These are phyloP conservation scores for Valencia hispanica DNA, from an alignment of 2,797 vertebrate genomes.

Conservation along the genomic window DNA sequence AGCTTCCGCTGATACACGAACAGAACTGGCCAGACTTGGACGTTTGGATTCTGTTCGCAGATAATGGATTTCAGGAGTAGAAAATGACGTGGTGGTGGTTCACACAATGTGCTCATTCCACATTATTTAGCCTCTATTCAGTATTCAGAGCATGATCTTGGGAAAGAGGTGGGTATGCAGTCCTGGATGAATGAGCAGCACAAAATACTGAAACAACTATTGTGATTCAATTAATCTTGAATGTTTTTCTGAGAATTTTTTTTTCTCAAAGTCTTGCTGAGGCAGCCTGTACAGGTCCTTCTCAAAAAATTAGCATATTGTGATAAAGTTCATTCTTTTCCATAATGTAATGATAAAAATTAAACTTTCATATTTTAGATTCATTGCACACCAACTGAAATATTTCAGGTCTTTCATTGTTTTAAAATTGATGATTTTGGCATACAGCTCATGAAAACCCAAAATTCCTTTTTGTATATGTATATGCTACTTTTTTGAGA, in stretches of 20 bases:
- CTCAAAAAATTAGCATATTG: too few species aligned
- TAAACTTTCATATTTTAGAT: too few species aligned
- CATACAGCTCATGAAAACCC: too few species aligned
- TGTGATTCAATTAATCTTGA: slow-evolving; percentile 46
- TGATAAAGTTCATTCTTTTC: too few species aligned
- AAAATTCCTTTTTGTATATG: too few species aligned
- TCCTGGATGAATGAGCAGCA: slow-evolving; percentile 53
- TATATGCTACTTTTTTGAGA: too few species aligned
- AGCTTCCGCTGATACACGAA: slow-evolving; percentile 12
- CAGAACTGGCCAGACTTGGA: background rate
- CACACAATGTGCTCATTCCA: slow-evolving; percentile 59
- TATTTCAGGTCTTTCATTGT: too few species aligned
- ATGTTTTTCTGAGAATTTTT: slow-evolving; percentile 21
- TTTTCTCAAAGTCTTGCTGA: background rate
- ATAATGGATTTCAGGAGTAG: slow-evolving; percentile 52
- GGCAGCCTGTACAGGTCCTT: background rate
- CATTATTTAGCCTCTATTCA: slow-evolving; percentile 68
- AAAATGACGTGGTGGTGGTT: slow-evolving; percentile 43
- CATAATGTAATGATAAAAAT: too few species aligned
- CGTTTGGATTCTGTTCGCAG: slow-evolving; percentile 50
- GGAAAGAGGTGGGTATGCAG: slow-evolving; percentile 67
- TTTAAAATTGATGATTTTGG: too few species aligned
- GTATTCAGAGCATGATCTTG: slow-evolving; percentile 69
- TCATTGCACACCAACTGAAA: too few species aligned
- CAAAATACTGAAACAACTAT: slow-evolving; percentile 53